Evolutionary conservation across 2,797 vertebrate genomes (phyloP).

Genomic region (Anguilla megastoma): DNA sequence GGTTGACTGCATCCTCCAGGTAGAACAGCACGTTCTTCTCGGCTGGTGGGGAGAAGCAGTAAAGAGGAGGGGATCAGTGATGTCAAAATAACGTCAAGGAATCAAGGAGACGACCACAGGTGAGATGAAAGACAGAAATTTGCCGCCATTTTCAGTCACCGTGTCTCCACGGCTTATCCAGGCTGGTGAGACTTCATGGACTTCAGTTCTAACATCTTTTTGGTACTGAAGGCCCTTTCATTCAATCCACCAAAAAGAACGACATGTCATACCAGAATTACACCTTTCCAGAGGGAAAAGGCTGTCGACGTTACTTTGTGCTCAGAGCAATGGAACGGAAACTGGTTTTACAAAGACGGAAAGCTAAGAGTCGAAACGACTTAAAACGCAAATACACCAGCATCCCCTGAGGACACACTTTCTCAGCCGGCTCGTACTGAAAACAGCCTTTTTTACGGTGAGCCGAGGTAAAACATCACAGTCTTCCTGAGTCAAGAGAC

Average conservation of each 20-base stretch:
- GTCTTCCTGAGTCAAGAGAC: too few relatives aligned
- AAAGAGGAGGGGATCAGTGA: not conserved
- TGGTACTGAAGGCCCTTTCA: not conserved
- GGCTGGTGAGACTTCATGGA: too few relatives aligned
- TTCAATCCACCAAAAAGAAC: not conserved
- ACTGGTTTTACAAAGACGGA: not conserved
- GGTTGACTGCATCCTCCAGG: slow-evolving; percentile 88
- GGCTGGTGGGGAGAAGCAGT: slow-evolving; percentile 66
- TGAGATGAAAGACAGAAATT: not conserved
- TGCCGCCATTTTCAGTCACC: not conserved
- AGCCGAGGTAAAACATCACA: not conserved
- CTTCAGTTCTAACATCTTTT: too few relatives aligned
- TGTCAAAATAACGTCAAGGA: not conserved
- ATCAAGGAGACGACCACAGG: not conserved
- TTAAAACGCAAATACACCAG: not conserved
- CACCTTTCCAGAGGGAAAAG: not conserved
- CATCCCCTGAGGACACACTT: not conserved
- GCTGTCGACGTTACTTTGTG: not conserved
- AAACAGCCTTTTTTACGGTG: not conserved
- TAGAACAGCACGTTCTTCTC: slow-evolving; percentile 89
- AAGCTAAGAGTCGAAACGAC: not conserved
- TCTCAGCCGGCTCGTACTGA: not conserved
- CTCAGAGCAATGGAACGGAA: not conserved
- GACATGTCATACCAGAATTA: not conserved
- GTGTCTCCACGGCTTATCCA: too few relatives aligned